Evolutionary conservation across 2,797 vertebrate species (phyloP), one percentile per base, ranked within the genome.

Genomic region (Phalanger gymnotis): DNA sequence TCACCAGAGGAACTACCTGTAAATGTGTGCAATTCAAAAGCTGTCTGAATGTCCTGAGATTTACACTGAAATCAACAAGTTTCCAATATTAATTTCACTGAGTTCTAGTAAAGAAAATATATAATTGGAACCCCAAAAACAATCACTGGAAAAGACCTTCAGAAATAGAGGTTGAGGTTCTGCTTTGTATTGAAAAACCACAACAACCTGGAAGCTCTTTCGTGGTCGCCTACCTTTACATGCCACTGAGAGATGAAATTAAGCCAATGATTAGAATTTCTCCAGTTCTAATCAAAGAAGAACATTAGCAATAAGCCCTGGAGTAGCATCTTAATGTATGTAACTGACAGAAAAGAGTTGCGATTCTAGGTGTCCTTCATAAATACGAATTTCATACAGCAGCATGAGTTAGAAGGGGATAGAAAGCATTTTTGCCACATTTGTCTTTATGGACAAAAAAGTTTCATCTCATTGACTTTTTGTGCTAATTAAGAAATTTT

Each of bases 191-290:
- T 66, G 5, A 5, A 66, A 13, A 66, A 66, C 34, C 14, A n/a
- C 5, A 66, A 66, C 61, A 66, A 66, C 61, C 34, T n/a, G 34
- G 34, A 40, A 73, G 40, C 14, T 25, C 40, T 55, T 57, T 61
- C 16, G 16, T 28, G 53, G 40, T 56, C 56, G 53, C 7, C 27
- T 94, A 55, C 31, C 92, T 92, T 53, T 93, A 56, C 55, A 94
- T 56, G 52, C 34, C 66, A n/a, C 90, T 31, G n/a, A 31, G 56
- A 92, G 90, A 95, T 95, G 58, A 93, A 73, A 95, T 91, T 6
- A 95, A 81, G 53, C n/a, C 5, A 94, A 90, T 52, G 96, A 40
- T 56, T 95, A 40, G 52, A 96, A 95, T 47, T 91, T 57, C 53
- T 92, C 92, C 58, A 53, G 40, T 19, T 14, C 54, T 57, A 91